Evolutionary conservation across 2,113 vertebrate species (phyloP), one percentile per base, ranked within the genome.

Genomic region (Catharus minimus): DNA sequence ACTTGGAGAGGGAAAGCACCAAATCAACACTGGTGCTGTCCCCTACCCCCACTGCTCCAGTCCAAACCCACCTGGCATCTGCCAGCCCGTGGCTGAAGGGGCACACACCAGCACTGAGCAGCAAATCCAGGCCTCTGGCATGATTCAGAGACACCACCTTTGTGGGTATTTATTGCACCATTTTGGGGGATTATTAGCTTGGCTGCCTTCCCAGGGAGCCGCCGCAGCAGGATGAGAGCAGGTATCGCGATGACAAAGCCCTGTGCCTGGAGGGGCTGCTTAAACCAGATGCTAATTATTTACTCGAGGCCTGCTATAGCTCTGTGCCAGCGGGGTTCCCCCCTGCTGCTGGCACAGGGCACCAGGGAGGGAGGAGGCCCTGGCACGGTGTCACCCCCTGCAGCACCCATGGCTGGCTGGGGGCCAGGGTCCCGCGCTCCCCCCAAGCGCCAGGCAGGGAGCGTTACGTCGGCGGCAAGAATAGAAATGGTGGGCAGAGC

Each of bases 401-500:
- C 5, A 32, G 79, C 75, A 60, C 77, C 49, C 53, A 2, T 49
- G 0, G 11, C 80, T 95, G 91, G 94, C 89, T 39, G 64, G 65
- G 41, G 82, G 61, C 93, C 93, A 93, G 92, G 90, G 95, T 91
- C 90, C 89, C 6, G 65, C 61, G 1, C 77, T 81, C 75, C 80
- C 69, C 88, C 58, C 53, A 11, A 71, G 83, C 23, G 5, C 73
- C 69, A 91, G 77, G 94, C 94, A 93, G 90, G 80, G 85, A 94
- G 89, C 13, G 65, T 95, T 95, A 95, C 83, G 61, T 94, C 56
- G 94, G 65, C 2, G 3, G 93, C 90, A 92, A 93, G 95, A 95
- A 96, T 95, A 96, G 94, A 96, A 95, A 82, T 86, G 86, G 94
- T 95, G 95, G 95, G 95, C 94, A 96, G 95, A 96, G 82, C 93